Base-by-base conservation (phyloP, 2,797 vertebrate species). In the Sebastes steindachneri region DNA sequence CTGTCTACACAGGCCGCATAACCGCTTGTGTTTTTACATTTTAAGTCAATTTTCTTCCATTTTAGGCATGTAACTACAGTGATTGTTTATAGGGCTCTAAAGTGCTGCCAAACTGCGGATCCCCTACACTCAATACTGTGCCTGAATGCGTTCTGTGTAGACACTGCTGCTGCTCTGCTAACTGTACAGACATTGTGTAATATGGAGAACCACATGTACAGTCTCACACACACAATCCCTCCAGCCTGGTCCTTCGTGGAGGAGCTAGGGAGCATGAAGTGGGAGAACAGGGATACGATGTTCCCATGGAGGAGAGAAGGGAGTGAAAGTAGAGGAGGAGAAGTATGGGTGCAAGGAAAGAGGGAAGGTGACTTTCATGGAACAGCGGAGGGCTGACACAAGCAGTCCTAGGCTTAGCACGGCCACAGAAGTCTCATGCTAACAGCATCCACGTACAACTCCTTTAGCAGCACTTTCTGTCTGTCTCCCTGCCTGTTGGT, bases 321-420 rank as follows among this genome's bases (percentile, higher is more conserved):
- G 75, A 59, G 70, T 72, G 76, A 80, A 81, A 66, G 58, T 35
- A 53, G 55, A 63, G 21, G 73, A 80, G 59, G 62, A 71, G 68
- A 77, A 53, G 68, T 64, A 53, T 11, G 58, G 69, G 21, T 53
- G 77, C 41, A 63, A 77, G 70, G 37, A 75, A 75, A 84, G 76
- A 85, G 85, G 70, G 85, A 94, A 95, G 91, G 93, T 96, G 95
- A 95, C 94, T 93, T 95, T 95, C 87, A 93, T 73, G 82, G 87
- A 93, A 80, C 79, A 90, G 91, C 31, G 67, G 84, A 91, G 86
- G 93, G 93, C 93, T 95, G 94, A 96, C 91, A 92, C 92, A 91
- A 92, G 94, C 92, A 93, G 86, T 88, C 83, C 75, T 73, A 64
- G 75, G 92, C 90, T 95, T 92, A 91, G 85, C 83, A 84, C 89